A percentile compares a stretch with the other conserved stretches of the same genome.
Conservation (phyloP, 2,113 vertebrate genomes). For the Oryctolagus cuniculus region mOryCun1.1 NC_091432.1:35816501-35817000, state of each 20-base stretch:
- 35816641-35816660: not conserved
- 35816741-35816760: not conserved
- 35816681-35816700: not conserved
- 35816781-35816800: not conserved
- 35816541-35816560: not conserved
- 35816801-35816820: not conserved
- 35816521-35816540: not conserved
- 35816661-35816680: not conserved
- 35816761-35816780: not conserved
- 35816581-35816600: not conserved
- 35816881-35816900: conserved; percentile 16
- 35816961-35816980: not conserved
- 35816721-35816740: not conserved
- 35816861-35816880: not conserved
- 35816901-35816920: not conserved
- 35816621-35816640: not conserved
- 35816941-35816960: not conserved
- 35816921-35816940: not conserved
- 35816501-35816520: not conserved
- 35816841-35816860: not conserved
- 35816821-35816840: not conserved
- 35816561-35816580: not conserved
- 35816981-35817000: not conserved
- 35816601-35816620: not conserved
- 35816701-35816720: not conserved